Conservation (phyloP, 1,140 invertebrate genomes). For the Vollenhovia emeryi region DNA sequence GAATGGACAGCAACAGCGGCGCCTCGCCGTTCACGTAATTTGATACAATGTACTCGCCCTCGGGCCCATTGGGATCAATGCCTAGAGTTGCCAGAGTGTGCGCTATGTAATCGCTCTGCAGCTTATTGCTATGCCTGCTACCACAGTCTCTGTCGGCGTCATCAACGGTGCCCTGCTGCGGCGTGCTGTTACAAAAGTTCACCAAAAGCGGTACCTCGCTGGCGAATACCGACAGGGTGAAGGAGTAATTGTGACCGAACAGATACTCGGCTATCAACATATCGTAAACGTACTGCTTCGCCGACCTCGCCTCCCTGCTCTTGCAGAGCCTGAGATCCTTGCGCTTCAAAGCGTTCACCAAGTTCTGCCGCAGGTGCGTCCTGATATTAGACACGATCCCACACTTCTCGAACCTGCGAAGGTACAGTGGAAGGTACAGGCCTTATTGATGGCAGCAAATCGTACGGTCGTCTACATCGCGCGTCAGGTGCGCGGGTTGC, state of each 20-base stretch:
- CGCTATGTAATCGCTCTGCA: constrained; percentile 80
- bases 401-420: constrained; percentile 82
- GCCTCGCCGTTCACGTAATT: constrained; percentile 76
- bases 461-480: constrained; percentile 31
- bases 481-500: background rate
- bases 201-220: constrained; percentile 82
- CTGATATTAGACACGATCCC: constrained; percentile 83
- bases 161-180: constrained; percentile 48
- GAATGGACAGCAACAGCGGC: constrained; percentile 79
- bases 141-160: constrained; percentile 6
- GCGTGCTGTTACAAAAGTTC: constrained; percentile 78
- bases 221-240: constrained; percentile 82
- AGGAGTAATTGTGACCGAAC: constrained; percentile 82
- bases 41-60: constrained; percentile 78
- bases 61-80: constrained; percentile 74
- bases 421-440: background rate
- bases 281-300: constrained; percentile 83
- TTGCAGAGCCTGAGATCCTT: constrained; percentile 77
- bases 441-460: background rate
- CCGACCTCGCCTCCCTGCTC: constrained; percentile 74
- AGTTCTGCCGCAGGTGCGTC: constrained; percentile 82
- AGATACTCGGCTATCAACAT: constrained; percentile 83
- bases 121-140: constrained; percentile 70
- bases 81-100: constrained; percentile 82
- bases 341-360: constrained; percentile 81